phyloP scores from a whole-genome alignment of 2,113 vertebrate genomes.

The Scomber scombrus region DNA sequence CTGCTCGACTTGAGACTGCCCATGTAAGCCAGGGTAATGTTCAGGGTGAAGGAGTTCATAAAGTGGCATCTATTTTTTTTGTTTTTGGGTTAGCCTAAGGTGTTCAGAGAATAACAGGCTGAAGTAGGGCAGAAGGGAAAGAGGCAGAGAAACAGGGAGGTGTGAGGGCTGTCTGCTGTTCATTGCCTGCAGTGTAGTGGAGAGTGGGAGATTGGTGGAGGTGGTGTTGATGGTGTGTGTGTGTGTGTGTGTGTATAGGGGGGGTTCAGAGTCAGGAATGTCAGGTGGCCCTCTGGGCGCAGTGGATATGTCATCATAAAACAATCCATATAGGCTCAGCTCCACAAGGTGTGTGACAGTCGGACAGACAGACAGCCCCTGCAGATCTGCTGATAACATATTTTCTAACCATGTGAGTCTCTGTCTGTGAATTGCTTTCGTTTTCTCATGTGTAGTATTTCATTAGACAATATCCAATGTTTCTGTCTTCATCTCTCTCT shows the following conservation, averaged over 20 bases:
- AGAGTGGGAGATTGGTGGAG: slow-evolving; percentile 45
- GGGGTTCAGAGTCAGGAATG: slow-evolving; percentile 84
- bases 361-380: slow-evolving; percentile 62
- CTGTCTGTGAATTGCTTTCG: slow-evolving; percentile 8
- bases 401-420: slow-evolving; percentile 57
- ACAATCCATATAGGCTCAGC: slow-evolving; percentile 79
- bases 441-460: slow-evolving; percentile 29
- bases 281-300: slow-evolving; percentile 86
- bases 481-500: slow-evolving; percentile 3
- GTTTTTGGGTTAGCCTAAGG: not conserved
- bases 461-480: slow-evolving; percentile 41
- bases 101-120: not conserved
- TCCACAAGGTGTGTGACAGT: slow-evolving; percentile 74
- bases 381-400: slow-evolving; percentile 77
- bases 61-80: not conserved
- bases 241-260: slow-evolving; percentile 54
- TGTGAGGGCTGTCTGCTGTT: slow-evolving; percentile 60
- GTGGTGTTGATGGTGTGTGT: slow-evolving; percentile 44
- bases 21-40: too few relatives aligned
- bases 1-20: not conserved
- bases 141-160: slow-evolving; percentile 14
- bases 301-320: slow-evolving; percentile 87
- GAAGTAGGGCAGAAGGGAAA: slow-evolving; percentile 3
- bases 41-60: not conserved
- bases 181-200: slow-evolving; percentile 63